Evolutionary conservation across 2,797 vertebrate species (phyloP).

Genomic region (Epinephelus coioides): DNA sequence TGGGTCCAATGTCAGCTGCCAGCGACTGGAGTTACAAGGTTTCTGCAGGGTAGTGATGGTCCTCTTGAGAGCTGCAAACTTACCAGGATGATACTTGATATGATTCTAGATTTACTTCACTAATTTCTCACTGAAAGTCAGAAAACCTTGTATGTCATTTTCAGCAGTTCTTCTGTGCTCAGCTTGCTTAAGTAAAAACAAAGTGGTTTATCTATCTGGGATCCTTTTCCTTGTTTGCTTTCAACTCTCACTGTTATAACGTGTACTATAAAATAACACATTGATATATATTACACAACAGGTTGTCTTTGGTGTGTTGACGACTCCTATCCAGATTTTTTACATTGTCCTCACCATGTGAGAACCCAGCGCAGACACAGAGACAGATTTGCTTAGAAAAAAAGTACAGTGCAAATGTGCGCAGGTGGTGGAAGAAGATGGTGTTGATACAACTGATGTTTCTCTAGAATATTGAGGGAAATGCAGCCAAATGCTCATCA

Average conservation of each 20-base stretch:
- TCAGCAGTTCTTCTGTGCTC: constrained; percentile 77
- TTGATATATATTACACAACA: constrained; percentile 8
- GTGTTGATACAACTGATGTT: neutral
- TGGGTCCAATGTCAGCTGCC: constrained; percentile 48
- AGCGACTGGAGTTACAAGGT: constrained; percentile 39
- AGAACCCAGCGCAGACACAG: neutral
- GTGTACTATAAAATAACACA: constrained; percentile 20
- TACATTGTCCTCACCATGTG: neutral
- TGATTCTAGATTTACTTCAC: constrained; percentile 66
- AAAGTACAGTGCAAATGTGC: neutral
- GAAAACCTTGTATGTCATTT: constrained; percentile 75
- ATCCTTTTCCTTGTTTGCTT: constrained; percentile 50
- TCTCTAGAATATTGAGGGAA: neutral
- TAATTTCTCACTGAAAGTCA: constrained; percentile 72
- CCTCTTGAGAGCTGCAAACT: constrained; percentile 45
- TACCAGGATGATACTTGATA: constrained; percentile 57
- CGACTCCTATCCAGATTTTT: neutral
- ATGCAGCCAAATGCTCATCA: neutral
- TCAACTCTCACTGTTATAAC: constrained; percentile 4
- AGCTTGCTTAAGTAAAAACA: constrained; percentile 81
- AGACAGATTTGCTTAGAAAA: neutral
- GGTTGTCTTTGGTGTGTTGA: neutral
- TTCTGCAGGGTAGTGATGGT: constrained; percentile 48
- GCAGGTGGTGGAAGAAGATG: neutral
- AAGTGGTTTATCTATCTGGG: constrained; percentile 72